A percentile compares a stretch with the other conserved stretches of the same genome.
phyloP scores from a whole-genome alignment of 1,140 invertebrate species.

The Trichomalopsis sarcophagae region DNA sequence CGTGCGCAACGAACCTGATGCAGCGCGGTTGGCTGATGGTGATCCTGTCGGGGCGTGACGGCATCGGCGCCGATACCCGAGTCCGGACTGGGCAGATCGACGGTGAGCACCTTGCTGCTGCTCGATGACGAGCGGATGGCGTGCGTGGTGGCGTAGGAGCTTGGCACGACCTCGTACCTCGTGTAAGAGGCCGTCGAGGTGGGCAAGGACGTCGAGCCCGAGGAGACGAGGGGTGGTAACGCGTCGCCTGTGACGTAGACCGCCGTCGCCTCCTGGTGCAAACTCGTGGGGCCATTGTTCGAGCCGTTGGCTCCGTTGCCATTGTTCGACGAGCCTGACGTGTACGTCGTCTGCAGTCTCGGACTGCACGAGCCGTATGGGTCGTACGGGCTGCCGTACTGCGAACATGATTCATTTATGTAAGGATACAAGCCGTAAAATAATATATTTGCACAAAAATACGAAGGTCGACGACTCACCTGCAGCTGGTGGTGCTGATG shows the following conservation, averaged over 20 bases:
- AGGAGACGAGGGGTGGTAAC: slow-evolving; percentile 72
- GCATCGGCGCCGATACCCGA: slow-evolving; percentile 93
- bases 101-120: slow-evolving; percentile 84
- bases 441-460: neutral
- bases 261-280: slow-evolving; percentile 68
- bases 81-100: slow-evolving; percentile 93
- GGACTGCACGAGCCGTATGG: slow-evolving; percentile 76
- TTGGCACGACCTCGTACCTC: slow-evolving; percentile 72
- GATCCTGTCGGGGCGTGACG: slow-evolving; percentile 90
- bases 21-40: slow-evolving; percentile 77
- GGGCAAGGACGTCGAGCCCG: slow-evolving; percentile 68
- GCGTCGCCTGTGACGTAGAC: slow-evolving; percentile 70
- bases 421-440: neutral
- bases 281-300: slow-evolving; percentile 68
- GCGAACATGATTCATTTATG: slow-evolving; percentile 27
- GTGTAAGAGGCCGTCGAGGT: slow-evolving; percentile 72
- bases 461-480: slow-evolving; percentile 57
- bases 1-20: slow-evolving; percentile 84
- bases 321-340: slow-evolving; percentile 71
- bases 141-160: slow-evolving; percentile 71
- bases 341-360: slow-evolving; percentile 74
- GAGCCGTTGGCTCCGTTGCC: slow-evolving; percentile 64
- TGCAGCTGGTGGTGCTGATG: slow-evolving; percentile 74
- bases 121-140: slow-evolving; percentile 72
- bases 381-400: slow-evolving; percentile 73